Conservation (phyloP, 2,888 invertebrate genomes). For the Ctenicera cuprea region DNA sequence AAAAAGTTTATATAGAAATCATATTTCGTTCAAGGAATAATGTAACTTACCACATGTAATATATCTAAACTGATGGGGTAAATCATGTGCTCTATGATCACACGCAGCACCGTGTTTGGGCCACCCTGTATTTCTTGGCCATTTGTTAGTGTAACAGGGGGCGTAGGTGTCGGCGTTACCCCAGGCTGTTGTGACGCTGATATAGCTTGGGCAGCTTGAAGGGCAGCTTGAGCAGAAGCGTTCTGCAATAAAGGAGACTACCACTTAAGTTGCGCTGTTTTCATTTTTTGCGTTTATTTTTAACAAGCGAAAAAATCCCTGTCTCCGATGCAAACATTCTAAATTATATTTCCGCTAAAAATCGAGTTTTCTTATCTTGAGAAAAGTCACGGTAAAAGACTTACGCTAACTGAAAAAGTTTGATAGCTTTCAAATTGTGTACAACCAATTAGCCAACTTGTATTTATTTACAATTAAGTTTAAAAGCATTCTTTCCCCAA, state of each 20-base stretch:
- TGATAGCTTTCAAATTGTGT: slow-evolving; percentile 48
- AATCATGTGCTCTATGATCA: slow-evolving; percentile 99
- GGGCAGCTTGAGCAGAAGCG: slow-evolving; percentile 88
- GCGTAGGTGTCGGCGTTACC: slow-evolving; percentile 78
- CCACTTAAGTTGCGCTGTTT: slow-evolving; percentile 28
- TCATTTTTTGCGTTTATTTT: too few species aligned
- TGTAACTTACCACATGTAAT: slow-evolving; percentile 84
- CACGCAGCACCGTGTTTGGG: slow-evolving; percentile 96
- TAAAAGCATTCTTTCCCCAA: slow-evolving; percentile 40
- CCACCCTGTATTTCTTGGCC: slow-evolving; percentile 88
- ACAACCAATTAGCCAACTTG: slow-evolving; percentile 48
- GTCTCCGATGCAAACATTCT: neutral
- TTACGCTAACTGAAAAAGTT: slow-evolving; percentile 53
- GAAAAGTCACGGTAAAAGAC: slow-evolving; percentile 26
- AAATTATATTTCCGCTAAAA: slow-evolving; percentile 18
- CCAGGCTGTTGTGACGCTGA: slow-evolving; percentile 78
- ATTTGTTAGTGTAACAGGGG: slow-evolving; percentile 70
- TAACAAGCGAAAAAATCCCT: neutral
- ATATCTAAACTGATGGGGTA: slow-evolving; percentile 99
- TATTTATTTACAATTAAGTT: slow-evolving; percentile 50
- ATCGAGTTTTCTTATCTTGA: slow-evolving; percentile 22
- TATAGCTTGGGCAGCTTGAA: slow-evolving; percentile 90
- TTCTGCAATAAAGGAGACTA: slow-evolving; percentile 77
- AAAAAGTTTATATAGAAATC: slow-evolving; percentile 49
- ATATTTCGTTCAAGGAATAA: too few species aligned